Evolutionary conservation across 2,113 vertebrate species (phyloP).

Genomic region (Spea bombifrons): DNA sequence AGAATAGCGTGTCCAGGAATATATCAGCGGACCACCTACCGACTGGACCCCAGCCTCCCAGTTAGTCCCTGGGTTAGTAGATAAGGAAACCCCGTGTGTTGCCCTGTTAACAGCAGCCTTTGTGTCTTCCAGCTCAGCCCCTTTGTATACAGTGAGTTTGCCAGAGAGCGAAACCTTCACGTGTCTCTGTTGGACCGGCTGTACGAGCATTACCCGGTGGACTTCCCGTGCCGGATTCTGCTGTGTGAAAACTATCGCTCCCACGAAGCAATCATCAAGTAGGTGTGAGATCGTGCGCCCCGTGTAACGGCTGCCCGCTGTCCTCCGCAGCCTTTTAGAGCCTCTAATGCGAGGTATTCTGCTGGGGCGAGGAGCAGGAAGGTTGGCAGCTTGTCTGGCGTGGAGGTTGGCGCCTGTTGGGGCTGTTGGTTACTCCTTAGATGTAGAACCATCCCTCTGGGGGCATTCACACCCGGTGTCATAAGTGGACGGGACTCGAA

Average conservation of each 20-base stretch:
- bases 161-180: constrained; percentile 93
- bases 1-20: too few species aligned
- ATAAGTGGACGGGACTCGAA: too few species aligned
- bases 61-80: too few species aligned
- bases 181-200: constrained; percentile 93
- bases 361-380: too few species aligned
- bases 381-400: not conserved
- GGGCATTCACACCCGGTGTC: too few species aligned
- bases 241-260: constrained; percentile 99
- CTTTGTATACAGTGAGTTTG: constrained; percentile 99
- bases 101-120: not conserved
- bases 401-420: not conserved
- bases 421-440: too few species aligned
- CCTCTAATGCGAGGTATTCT: too few species aligned
- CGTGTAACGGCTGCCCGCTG: constrained; percentile 23
- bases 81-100: too few species aligned
- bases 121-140: constrained; percentile 90
- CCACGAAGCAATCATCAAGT: constrained; percentile 99
- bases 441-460: too few species aligned
- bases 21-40: too few species aligned
- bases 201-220: constrained; percentile 94
- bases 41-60: too few species aligned
- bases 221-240: constrained; percentile 94
- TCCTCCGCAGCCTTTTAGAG: not conserved
- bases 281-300: constrained; percentile 76